Evolutionary conservation across 1,140 invertebrate genomes (phyloP).

Genomic region (Phthorimaea operculella): DNA sequence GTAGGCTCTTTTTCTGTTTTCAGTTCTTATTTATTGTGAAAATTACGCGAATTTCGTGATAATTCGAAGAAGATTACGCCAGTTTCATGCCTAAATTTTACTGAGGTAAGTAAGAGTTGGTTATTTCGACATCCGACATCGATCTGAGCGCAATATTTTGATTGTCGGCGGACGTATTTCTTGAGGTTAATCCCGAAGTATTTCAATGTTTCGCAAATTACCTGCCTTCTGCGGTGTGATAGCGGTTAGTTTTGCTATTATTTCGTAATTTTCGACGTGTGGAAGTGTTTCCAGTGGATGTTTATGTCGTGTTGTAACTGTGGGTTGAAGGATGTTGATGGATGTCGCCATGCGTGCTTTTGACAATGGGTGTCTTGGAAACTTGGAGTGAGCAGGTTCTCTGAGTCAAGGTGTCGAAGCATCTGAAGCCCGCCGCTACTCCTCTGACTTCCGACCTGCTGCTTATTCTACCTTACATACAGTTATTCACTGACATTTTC

Average conservation of each 20-base stretch:
- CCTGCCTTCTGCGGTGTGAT: not conserved
- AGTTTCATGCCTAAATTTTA: constrained; percentile 64
- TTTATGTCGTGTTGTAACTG: not conserved
- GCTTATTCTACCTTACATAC: too few species aligned
- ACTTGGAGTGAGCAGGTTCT: too few species aligned
- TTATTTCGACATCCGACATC: constrained; percentile 5
- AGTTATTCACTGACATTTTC: too few species aligned
- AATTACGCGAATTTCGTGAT: constrained; percentile 54
- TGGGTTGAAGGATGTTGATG: not conserved
- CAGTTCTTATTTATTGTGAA: constrained; percentile 64
- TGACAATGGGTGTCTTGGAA: constrained; percentile 23
- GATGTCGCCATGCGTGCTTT: constrained; percentile 53
- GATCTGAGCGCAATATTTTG: constrained; percentile 31
- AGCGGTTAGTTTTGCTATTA: not conserved
- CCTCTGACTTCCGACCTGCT: too few species aligned
- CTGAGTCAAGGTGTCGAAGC: too few species aligned
- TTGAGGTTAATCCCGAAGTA: constrained; percentile 53
- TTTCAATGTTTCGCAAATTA: constrained; percentile 26
- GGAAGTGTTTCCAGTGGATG: not conserved
- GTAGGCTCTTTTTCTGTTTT: constrained; percentile 69
- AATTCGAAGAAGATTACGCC: constrained; percentile 46
- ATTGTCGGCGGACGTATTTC: constrained; percentile 51
- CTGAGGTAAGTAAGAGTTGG: constrained; percentile 47
- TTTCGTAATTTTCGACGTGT: not conserved
- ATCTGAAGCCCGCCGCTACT: too few species aligned